Base-by-base conservation (phyloP, 2,888 invertebrate genomes). In the Drosophila subquinaria region DNA sequence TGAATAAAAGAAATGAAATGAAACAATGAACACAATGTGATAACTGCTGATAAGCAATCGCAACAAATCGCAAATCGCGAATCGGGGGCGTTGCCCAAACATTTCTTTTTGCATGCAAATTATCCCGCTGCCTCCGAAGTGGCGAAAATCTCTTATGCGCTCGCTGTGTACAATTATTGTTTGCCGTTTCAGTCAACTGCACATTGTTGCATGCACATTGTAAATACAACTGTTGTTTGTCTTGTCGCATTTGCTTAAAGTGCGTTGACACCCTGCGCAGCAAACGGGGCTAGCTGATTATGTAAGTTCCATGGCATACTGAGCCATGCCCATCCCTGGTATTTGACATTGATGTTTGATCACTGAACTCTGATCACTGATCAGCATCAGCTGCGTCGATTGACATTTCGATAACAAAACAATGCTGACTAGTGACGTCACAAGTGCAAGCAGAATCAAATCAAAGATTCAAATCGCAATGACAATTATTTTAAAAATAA, bases 1-100 rank as follows among this genome's bases (percentile, higher is more conserved):
- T 27, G 52, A 17, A 30, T 20, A 47, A 47, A 63, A 48, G 20
- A 45, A 61, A 56, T 23, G 20, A 52, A 51, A 56, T 27, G 23
- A 56, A 53, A 62, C 38, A 27, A 68, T 60, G 52, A 23, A 36
- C 23, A 10, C 9, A 74, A 69, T 64, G 45, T 50, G 57, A 64
- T 64, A 56, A 64, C 48, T 38, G 47, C 36, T 47, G 55, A 63
- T 62, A 62, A 62, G 53, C 53, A 61, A 45, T 62, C 61, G 10
- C 10, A 8, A 33, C 13, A 33, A 33, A 11, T 2, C 5, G 9
- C 48, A 5, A 5, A 33, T 4, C 5, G 9, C 48, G 5, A 5
- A 33, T 55, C 20, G 40, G 36, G 55, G 48, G 63, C 55, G 56
- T 23, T 40, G 10, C 20, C 36, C 13, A 27, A 27, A 55, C 30